Conservation (phyloP, 1,140 invertebrate genomes). For the Drosophila varians region DNA sequence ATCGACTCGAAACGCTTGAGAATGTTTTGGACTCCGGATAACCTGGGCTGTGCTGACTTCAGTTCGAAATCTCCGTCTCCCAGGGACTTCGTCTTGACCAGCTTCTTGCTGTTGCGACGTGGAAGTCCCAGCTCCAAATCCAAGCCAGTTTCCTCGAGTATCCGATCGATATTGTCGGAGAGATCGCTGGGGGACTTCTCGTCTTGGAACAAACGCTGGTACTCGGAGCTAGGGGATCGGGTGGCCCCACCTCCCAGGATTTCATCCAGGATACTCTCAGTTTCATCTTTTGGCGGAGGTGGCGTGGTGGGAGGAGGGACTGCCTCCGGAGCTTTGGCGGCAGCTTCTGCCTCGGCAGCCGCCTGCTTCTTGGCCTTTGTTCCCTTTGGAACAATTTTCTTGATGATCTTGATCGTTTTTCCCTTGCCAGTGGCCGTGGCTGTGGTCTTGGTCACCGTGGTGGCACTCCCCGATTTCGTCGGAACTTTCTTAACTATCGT, state of each 20-base stretch:
- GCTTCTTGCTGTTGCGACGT: slow-evolving; percentile 60
- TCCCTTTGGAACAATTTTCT: slow-evolving; percentile 78
- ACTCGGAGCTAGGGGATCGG: slow-evolving; percentile 75
- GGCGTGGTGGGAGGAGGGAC: neutral
- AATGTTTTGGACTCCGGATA: slow-evolving; percentile 71
- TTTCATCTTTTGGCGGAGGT: slow-evolving; percentile 53
- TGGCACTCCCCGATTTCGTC: slow-evolving; percentile 13
- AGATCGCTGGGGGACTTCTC: slow-evolving; percentile 81
- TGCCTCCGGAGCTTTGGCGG: neutral
- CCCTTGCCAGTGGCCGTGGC: slow-evolving; percentile 51
- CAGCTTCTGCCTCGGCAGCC: slow-evolving; percentile 18
- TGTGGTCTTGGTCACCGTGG: slow-evolving; percentile 27
- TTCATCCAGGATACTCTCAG: slow-evolving; percentile 72
- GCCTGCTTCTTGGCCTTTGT: slow-evolving; percentile 70
- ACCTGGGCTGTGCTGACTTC: slow-evolving; percentile 23
- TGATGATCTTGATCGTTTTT: slow-evolving; percentile 67
- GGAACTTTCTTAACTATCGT: slow-evolving; percentile 20
- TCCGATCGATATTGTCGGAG: slow-evolving; percentile 77
- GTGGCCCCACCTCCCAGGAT: slow-evolving; percentile 59
- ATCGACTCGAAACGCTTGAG: slow-evolving; percentile 77
- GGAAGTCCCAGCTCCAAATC: slow-evolving; percentile 71
- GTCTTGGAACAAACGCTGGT: slow-evolving; percentile 72
- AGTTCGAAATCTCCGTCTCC: slow-evolving; percentile 71
- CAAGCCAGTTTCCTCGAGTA: slow-evolving; percentile 70
- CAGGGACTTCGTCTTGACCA: slow-evolving; percentile 73